Base-by-base conservation (phyloP, 1,140 invertebrate species). In the Zaprionus taronus region DNA sequence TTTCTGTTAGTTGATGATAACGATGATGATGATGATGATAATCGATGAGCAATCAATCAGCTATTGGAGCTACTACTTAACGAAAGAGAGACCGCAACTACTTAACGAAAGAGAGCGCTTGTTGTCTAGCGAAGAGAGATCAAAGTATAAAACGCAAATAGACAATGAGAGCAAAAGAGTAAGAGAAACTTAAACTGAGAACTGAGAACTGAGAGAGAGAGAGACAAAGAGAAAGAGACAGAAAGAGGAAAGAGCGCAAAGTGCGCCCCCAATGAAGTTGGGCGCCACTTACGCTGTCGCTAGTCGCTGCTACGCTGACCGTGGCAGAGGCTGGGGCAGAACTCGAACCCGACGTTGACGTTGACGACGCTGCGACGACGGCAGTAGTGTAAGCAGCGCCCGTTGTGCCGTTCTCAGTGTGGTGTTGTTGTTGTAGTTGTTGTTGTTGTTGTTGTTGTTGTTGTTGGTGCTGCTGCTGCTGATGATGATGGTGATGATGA, bases 271-370 rank as follows among this genome's bases (percentile, higher is more conserved):
- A 62, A 49, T 15, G 20, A 17, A 63, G 34, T 56, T 69, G 53
- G 64, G 72, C 71, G 83, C 72, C 78, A 90, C 85, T 87, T 87
- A 87, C 84, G 77, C 85, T 90, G 70, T 89, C 85, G 75, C 63
- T 81, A 75, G 71, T 34, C 31, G 31, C 65, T 72, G 83, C 67
- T 63, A 57, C 67, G 22, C 65, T 70, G 67, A 60, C 41, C 41
- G 80, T 38, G 53, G 44, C 60, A 17, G 72, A 56, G 47, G 20
- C 65, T 31, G 75, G 70, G 26, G 47, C 49, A 47, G 61, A 70
- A 22, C 20, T 57, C 20, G 58, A 70, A 44, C 28, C 44, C 12
- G 66, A 41, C 5, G 38, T 41, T n/a, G 63, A 34, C 55, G 34
- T 56, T n/a, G 79, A 73, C 5, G 63, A 34, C 55, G 34, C 61